phyloP scores from a whole-genome alignment of 2,888 invertebrate genomes.

The Lasioglossum calceatum region DNA sequence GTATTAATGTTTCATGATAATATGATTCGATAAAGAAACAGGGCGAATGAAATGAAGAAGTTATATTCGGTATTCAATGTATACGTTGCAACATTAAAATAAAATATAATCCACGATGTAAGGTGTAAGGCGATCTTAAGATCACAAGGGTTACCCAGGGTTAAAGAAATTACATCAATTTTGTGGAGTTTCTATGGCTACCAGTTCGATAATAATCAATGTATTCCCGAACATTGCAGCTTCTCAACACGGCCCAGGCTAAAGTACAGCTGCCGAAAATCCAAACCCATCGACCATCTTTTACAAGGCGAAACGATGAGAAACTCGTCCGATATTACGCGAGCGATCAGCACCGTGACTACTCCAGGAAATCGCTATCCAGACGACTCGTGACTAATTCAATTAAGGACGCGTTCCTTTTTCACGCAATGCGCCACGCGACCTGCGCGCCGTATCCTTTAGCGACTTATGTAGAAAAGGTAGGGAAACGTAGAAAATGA shows the following conservation, averaged over 20 bases:
- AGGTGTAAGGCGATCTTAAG: background rate
- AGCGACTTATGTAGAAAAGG: background rate
- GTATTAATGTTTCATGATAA: background rate
- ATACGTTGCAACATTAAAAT: background rate
- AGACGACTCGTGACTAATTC: slow-evolving; percentile 51
- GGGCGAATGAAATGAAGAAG: background rate
- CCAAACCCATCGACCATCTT: slow-evolving; percentile 3
- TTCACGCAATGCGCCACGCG: slow-evolving; percentile 66
- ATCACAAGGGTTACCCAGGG: background rate
- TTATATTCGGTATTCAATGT: background rate
- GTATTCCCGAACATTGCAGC: background rate
- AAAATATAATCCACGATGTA: background rate
- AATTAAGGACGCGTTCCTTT: slow-evolving; percentile 51
- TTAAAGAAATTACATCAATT: background rate
- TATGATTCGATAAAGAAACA: background rate
- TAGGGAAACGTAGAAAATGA: background rate
- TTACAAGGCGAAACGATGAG: background rate
- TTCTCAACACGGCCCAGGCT: background rate
- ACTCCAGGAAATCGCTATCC: background rate
- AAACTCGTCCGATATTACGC: background rate
- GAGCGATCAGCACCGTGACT: background rate
- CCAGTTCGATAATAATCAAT: background rate
- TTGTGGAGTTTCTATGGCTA: background rate
- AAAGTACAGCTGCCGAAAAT: background rate
- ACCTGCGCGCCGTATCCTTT: slow-evolving; percentile 46